Evolutionary conservation across 2,888 invertebrate genomes (phyloP).

Genomic region (Nemapogon koenigi): DNA sequence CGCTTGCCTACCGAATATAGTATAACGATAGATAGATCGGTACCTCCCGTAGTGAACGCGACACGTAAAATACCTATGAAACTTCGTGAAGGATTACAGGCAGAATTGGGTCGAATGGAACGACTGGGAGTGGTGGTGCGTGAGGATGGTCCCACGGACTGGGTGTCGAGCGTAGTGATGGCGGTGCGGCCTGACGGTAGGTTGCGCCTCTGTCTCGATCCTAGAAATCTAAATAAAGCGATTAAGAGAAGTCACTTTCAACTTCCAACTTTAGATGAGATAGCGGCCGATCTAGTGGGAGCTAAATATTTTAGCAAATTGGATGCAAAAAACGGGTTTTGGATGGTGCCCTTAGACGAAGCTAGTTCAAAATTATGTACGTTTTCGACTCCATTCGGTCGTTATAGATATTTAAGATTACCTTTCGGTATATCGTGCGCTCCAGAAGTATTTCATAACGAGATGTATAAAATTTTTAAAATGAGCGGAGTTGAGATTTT

Average conservation of each 20-base stretch:
- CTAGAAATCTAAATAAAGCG: slow-evolving; percentile 12
- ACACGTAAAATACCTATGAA: not conserved
- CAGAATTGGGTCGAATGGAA: slow-evolving; percentile 3
- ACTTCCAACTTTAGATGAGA: slow-evolving; percentile 14
- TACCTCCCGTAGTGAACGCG: too few relatives aligned
- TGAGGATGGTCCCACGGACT: slow-evolving; percentile 12
- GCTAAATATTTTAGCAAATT: slow-evolving; percentile 13
- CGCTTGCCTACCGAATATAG: too few relatives aligned
- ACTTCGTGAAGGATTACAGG: not conserved
- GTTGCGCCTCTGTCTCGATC: slow-evolving; percentile 14
- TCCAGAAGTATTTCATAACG: slow-evolving; percentile 14
- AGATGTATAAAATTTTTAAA: slow-evolving; percentile 14
- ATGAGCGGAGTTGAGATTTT: slow-evolving; percentile 11
- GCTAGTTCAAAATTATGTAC: slow-evolving; percentile 7
- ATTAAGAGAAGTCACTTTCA: slow-evolving; percentile 14
- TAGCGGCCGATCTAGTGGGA: slow-evolving; percentile 11
- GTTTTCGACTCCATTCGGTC: slow-evolving; percentile 7
- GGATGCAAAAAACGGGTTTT: slow-evolving; percentile 13
- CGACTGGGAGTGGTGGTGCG: slow-evolving; percentile 8
- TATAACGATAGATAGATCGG: too few relatives aligned
- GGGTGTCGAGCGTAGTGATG: slow-evolving; percentile 12
- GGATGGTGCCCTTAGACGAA: slow-evolving; percentile 5
- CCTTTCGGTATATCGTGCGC: slow-evolving; percentile 8
- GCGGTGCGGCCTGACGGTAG: slow-evolving; percentile 11
- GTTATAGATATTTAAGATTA: slow-evolving; percentile 4